A percentile compares a stretch with the other conserved stretches of the same genome.
Evolutionary conservation across 2,797 vertebrate genomes (phyloP).

Genomic region (Acomys russatus): DNA sequence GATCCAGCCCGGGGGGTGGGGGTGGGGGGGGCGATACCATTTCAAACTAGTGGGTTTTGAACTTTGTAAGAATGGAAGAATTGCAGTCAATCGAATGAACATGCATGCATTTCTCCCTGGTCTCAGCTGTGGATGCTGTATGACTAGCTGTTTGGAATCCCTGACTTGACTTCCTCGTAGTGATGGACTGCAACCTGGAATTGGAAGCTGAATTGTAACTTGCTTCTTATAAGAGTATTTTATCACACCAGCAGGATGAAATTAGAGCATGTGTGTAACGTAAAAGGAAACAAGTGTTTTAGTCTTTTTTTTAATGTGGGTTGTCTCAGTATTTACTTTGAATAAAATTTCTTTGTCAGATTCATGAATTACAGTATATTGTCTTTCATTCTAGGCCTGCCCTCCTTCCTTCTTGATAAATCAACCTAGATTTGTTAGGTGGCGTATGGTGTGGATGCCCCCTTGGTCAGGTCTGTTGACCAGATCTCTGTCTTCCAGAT

Average conservation of each 20-base stretch:
- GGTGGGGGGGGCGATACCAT: no score
- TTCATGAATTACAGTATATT: neutral
- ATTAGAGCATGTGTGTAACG: neutral
- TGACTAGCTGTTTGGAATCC: neutral
- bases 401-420: neutral
- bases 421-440: neutral
- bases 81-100: neutral
- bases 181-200: neutral
- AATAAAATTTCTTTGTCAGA: neutral
- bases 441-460: neutral
- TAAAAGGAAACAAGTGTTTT: neutral
- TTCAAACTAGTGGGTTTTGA: neutral
- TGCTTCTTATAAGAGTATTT: neutral
- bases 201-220: neutral
- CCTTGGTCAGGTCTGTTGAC: neutral
- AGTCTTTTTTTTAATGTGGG: neutral
- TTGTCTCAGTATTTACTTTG: conserved; percentile 27
- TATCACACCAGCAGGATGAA: neutral
- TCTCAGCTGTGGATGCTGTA: neutral
- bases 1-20: neutral
- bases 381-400: neutral
- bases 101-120: neutral
- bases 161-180: neutral
- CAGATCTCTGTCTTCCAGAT: neutral
- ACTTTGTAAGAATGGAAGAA: neutral